Evolutionary conservation across 2,797 vertebrate genomes (phyloP).

Genomic region (Lindbergichthys nudifrons): DNA sequence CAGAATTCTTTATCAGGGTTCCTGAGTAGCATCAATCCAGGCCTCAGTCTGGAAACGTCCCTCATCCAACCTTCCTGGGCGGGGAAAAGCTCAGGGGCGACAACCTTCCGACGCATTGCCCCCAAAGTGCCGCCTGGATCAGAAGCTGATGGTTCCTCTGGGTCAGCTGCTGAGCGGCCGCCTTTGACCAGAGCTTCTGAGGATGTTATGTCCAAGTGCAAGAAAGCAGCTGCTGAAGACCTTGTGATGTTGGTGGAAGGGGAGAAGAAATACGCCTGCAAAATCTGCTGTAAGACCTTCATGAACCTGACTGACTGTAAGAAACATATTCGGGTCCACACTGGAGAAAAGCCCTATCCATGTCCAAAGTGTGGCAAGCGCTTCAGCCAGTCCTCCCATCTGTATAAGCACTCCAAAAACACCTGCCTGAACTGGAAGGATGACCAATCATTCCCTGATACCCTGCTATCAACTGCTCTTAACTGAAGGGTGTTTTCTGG

Average conservation of each 20-base stretch:
- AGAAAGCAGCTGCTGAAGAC: slow-evolving; percentile 96
- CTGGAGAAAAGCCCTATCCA: slow-evolving; percentile 95
- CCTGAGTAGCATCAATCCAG: slow-evolving; percentile 62
- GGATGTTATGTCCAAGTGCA: slow-evolving; percentile 96
- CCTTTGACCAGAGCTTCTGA: slow-evolving; percentile 92
- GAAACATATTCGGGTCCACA: slow-evolving; percentile 98
- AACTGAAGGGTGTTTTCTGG: not conserved
- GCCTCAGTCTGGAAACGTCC: slow-evolving; percentile 86
- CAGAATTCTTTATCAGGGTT: slow-evolving; percentile 70
- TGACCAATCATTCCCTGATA: slow-evolving; percentile 84
- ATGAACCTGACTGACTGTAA: slow-evolving; percentile 97
- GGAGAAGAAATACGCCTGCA: slow-evolving; percentile 96
- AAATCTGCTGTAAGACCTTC: slow-evolving; percentile 98
- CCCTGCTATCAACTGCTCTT: slow-evolving; percentile 80
- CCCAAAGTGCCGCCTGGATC: slow-evolving; percentile 88
- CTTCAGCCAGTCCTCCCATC: slow-evolving; percentile 97
- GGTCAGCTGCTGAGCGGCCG: slow-evolving; percentile 51
- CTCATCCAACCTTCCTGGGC: slow-evolving; percentile 78
- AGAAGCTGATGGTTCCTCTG: slow-evolving; percentile 78
- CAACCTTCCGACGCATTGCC: slow-evolving; percentile 95
- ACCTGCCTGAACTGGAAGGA: slow-evolving; percentile 95
- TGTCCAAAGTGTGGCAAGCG: slow-evolving; percentile 96
- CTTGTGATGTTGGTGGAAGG: slow-evolving; percentile 96
- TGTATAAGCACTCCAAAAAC: slow-evolving; percentile 98
- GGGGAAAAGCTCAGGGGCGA: slow-evolving; percentile 77